A percentile compares a stretch with the other conserved stretches of the same genome.
Conservation (phyloP, 2,888 invertebrate genomes). For the Epinotia brunnichana region DNA sequence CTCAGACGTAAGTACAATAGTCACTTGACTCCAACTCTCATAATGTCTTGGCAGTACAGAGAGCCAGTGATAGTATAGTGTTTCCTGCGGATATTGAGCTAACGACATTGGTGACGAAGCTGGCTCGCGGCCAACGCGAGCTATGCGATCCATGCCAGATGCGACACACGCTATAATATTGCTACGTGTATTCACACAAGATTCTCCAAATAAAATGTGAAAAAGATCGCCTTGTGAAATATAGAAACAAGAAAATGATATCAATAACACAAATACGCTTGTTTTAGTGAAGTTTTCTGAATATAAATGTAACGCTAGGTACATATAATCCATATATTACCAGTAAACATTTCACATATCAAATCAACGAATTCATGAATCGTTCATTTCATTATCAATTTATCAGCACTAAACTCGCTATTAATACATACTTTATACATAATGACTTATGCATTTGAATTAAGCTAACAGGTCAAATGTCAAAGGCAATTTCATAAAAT, state of each 20-base stretch:
- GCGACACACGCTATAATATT: constrained; percentile 24
- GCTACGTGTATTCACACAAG: constrained; percentile 11
- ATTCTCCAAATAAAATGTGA: constrained; percentile 9
- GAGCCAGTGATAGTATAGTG: constrained; percentile 34
- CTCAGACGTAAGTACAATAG: constrained; percentile 1
- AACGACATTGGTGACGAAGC: constrained; percentile 40
- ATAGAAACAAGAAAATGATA: neutral
- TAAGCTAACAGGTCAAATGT: neutral
- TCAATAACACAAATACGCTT: no score
- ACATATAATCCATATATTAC: no score
- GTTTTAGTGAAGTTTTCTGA: no score
- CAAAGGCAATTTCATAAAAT: neutral
- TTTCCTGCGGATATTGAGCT: constrained; percentile 42
- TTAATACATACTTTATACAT: neutral
- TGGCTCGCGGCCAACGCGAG: constrained; percentile 26
- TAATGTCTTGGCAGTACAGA: constrained; percentile 1
- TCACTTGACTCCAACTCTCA: constrained; percentile 20
- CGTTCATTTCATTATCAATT: neutral
- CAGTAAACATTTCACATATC: neutral
- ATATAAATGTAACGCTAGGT: no score
- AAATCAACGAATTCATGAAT: neutral
- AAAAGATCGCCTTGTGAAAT: neutral
- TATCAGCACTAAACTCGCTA: neutral
- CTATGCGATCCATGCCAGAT: constrained; percentile 39
- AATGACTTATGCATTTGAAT: neutral